These are phyloP conservation scores for Stramonita haemastoma DNA, from an alignment of 2,888 invertebrate genomes.

Conservation along the genomic window DNA sequence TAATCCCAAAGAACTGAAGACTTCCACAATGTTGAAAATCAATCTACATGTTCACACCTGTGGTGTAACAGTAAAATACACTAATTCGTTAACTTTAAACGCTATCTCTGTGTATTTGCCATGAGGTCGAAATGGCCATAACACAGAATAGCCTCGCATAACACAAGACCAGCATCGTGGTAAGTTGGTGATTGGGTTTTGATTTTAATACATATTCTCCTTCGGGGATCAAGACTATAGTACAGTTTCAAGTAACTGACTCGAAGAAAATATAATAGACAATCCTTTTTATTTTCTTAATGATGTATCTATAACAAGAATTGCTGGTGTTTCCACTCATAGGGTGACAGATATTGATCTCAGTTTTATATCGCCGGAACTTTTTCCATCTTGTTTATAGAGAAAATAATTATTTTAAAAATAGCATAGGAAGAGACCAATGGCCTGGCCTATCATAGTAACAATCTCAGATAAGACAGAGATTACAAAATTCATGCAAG, in stretches of 20 bases:
- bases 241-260: neutral
- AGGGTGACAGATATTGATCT: neutral
- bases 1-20: neutral
- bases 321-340: neutral
- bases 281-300: neutral
- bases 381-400: neutral
- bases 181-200: neutral
- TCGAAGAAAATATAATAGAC: neutral
- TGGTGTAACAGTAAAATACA: neutral
- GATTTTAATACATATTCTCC: neutral
- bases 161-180: neutral
- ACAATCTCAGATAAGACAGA: neutral
- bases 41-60: neutral
- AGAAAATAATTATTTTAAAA: neutral
- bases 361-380: neutral
- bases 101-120: neutral
- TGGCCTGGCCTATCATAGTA: neutral
- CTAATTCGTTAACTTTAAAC: neutral
- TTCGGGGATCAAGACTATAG: neutral
- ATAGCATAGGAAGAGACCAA: neutral
- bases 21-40: neutral
- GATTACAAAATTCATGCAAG: neutral
- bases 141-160: neutral
- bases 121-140: neutral
- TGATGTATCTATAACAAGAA: neutral